These are phyloP conservation scores for Leguminivora glycinivorella DNA, from an alignment of 1,140 invertebrate species.

Conservation along the genomic window DNA sequence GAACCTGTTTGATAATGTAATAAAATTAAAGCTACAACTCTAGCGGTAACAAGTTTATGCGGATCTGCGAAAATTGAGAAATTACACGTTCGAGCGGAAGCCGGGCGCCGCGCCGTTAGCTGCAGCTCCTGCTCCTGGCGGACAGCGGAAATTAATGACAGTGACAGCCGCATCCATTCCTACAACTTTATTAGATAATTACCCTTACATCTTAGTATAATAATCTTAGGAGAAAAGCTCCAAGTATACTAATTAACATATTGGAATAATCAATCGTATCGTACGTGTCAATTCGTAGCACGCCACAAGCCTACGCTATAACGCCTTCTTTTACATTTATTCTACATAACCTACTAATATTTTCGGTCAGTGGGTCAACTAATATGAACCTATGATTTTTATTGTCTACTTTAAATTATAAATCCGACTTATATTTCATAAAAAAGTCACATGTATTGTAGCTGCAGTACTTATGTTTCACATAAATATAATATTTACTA, in stretches of 20 bases:
- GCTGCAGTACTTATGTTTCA: too few species aligned
- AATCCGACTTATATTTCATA: background rate
- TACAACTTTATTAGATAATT: slow-evolving; percentile 1
- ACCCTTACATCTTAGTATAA: background rate
- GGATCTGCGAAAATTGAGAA: slow-evolving; percentile 22
- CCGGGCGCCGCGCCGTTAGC: background rate
- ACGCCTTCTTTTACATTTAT: background rate
- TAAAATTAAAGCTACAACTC: slow-evolving; percentile 23
- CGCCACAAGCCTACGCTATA: background rate
- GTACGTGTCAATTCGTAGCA: slow-evolving; percentile 2
- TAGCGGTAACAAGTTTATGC: slow-evolving; percentile 12
- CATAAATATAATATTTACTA: background rate
- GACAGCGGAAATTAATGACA: slow-evolving; percentile 1
- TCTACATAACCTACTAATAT: background rate
- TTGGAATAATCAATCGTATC: background rate
- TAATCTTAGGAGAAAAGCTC: background rate
- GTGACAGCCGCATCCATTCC: background rate
- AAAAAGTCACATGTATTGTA: background rate
- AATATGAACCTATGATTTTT: background rate
- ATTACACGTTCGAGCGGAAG: slow-evolving; percentile 24
- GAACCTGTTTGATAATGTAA: slow-evolving; percentile 43
- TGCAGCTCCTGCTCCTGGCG: background rate
- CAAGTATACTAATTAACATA: background rate
- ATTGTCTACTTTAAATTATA: background rate
- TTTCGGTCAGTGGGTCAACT: background rate